Evolutionary conservation across 2,888 invertebrate species (phyloP), one percentile per base, ranked within the genome.

Genomic region (Xestia xanthographa): DNA sequence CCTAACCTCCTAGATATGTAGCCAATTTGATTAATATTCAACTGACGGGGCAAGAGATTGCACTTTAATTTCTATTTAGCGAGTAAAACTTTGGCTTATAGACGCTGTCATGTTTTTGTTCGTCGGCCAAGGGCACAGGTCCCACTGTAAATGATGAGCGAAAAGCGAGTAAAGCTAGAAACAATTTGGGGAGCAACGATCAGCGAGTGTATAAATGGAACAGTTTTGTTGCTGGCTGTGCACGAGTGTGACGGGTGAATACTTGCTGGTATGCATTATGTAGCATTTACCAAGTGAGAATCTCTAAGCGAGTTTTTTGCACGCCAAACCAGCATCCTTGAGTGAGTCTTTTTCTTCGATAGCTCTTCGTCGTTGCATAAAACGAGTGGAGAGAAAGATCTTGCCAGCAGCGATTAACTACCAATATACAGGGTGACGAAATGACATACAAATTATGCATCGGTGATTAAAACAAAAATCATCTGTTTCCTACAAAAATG

Each of bases 1-100:
- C 62, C 65, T 53, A 77, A 68, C 78, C 77, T 80, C 62, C 62
- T 50, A 76, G 77, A 85, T 76, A 75, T 70, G 43, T 69, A n/a
- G 62, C 53, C 60, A 22, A 60, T 77, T 85, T 82, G 69, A 87
- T 85, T 82, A 79, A 74, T 80, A 78, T 80, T 81, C 72, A 74
- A 43, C 41, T 29, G 69, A 67, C n/a, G 26, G 34, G 53, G 69
- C 38, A 58, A 72, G 43, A 63, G 26, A 77, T 73, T 75, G 63
- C 22, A 66, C 2, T 74, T 77, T 66, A 65, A 66, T 75, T 72
- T 72, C 6, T 76, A 43, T 80, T 70, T 43, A 69, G 56, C 9
- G 26, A 63, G 63, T 67, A 4, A 50, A 71, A 69, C 50, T 65
- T 82, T 71, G 17, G 66, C 8, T 45, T 26, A 69, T 69, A 75